phyloP scores from a whole-genome alignment of 1,140 invertebrate species.

The Phymastichus coffea region DNA sequence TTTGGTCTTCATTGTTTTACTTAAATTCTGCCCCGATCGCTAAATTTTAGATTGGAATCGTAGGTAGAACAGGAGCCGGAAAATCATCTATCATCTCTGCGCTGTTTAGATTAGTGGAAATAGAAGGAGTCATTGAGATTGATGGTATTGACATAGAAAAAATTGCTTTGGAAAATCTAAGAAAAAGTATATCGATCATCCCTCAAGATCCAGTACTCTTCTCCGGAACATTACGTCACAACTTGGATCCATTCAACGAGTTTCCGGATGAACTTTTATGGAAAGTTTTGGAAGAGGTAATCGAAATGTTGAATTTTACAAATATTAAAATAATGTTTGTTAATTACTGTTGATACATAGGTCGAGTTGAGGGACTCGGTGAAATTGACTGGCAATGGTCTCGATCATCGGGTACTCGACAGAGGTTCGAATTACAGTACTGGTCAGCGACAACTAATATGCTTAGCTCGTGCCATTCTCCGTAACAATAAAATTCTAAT shows the following conservation, averaged over 20 bases:
- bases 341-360: conserved; percentile 27
- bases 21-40: conserved; percentile 34
- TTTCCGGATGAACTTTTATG: conserved; percentile 65
- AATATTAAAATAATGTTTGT: not conserved
- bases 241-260: conserved; percentile 64
- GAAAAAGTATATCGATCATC: conserved; percentile 62
- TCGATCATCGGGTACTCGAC: conserved; percentile 60
- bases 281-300: conserved; percentile 64
- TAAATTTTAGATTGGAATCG: conserved; percentile 76
- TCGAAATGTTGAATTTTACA: not conserved
- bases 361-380: conserved; percentile 53
- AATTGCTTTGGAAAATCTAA: conserved; percentile 64
- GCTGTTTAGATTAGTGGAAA: conserved; percentile 71
- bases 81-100: conserved; percentile 86
- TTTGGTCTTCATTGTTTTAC: not conserved
- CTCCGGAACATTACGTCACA: conserved; percentile 61
- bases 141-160: conserved; percentile 64
- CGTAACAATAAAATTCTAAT: conserved; percentile 67
- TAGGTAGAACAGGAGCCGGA: conserved; percentile 86
- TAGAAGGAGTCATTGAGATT: conserved; percentile 63
- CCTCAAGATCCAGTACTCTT: conserved; percentile 72
- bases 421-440: conserved; percentile 68
- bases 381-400: conserved; percentile 40
- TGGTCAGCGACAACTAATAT: conserved; percentile 71
- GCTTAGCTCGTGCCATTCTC: conserved; percentile 67